Base-by-base conservation (phyloP, 2,797 vertebrate species). In the Poecilia velifera region DNA sequence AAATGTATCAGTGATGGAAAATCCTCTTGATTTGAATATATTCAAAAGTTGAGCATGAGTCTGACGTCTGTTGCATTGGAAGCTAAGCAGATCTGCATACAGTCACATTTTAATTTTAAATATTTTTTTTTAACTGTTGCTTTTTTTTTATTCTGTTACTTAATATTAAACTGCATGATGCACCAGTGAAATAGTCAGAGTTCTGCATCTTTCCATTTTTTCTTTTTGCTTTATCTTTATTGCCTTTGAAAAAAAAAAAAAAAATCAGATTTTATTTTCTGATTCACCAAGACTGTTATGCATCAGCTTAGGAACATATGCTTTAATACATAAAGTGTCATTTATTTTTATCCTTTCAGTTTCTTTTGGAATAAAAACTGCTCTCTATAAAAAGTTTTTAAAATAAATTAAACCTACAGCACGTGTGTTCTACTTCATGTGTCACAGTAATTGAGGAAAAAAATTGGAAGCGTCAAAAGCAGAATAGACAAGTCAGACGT, bases 1-100 rank as follows among this genome's bases (percentile, higher is more conserved):
- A 89, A 83, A 88, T 72, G 80, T 83, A 86, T 90, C 83, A 89
- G 78, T 83, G 77, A 78, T 70, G 72, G 73, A 85, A 90, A 89
- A 90, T 84, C 81, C 82, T 90, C 80, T 90, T 77, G 51, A 83
- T 78, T 75, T 84, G 72, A 76, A 84, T 76, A 74, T 81, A 82
- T 88, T 88, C 51, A 73, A 53, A 53, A 84, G 84, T 76, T 53
- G 16, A 78, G 77, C 74, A 80, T 49, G 46, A 76, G 73, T 72
- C 46, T 57, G 47, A 81, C 28, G 74, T 76, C 49, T 84, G 64
- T 31, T 49, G 34, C 53, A 76, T 66, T 59, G 10, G 55, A 84
- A 82, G 68, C 59, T 71, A 78, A 77, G 55, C 43, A 14, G 2
- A 70, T 77, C 62, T 75, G 7, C 10, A 84, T 75, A 77, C 72